A percentile compares a stretch with the other conserved stretches of the same genome.
Evolutionary conservation across 1,140 invertebrate species (phyloP).

Genomic region (Drosophila sproati): DNA sequence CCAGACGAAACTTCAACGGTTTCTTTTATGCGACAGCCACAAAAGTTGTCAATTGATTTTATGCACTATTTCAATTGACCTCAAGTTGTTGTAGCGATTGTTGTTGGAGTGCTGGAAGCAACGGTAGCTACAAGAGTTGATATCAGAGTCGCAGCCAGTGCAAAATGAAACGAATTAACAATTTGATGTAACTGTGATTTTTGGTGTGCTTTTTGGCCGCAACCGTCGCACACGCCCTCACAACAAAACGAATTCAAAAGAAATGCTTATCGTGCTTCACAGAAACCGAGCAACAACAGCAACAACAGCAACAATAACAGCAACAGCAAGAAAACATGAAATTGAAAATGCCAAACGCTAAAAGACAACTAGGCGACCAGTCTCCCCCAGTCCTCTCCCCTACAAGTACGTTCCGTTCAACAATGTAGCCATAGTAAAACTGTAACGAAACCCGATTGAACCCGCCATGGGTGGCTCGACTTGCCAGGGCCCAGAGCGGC

Average conservation of each 20-base stretch:
- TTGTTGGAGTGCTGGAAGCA: constrained; percentile 47
- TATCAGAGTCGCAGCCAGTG: constrained; percentile 61
- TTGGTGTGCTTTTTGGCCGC: constrained; percentile 34
- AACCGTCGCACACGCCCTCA: constrained; percentile 70
- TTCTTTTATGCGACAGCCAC: constrained; percentile 40
- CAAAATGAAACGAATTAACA: constrained; percentile 83
- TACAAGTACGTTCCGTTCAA: constrained; percentile 17
- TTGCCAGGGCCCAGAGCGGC: constrained; percentile 46
- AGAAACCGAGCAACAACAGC: constrained; percentile 70
- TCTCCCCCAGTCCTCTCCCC: neutral
- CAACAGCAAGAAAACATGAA: constrained; percentile 65
- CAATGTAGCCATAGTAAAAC: constrained; percentile 77
- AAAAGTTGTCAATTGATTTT: constrained; percentile 83
- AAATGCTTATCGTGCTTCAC: constrained; percentile 82
- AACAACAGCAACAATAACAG: constrained; percentile 43
- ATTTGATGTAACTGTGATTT: constrained; percentile 83
- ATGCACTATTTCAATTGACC: constrained; percentile 82
- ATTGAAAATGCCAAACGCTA: constrained; percentile 82
- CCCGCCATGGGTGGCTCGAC: constrained; percentile 77
- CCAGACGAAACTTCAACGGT: constrained; percentile 25
- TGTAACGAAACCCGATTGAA: constrained; percentile 83
- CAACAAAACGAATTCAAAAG: constrained; percentile 80
- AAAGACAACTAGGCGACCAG: constrained; percentile 69
- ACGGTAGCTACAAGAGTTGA: constrained; percentile 61
- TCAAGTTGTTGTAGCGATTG: constrained; percentile 50